Conservation (phyloP, 2,888 invertebrate species). For the Eilema depressum region DNA sequence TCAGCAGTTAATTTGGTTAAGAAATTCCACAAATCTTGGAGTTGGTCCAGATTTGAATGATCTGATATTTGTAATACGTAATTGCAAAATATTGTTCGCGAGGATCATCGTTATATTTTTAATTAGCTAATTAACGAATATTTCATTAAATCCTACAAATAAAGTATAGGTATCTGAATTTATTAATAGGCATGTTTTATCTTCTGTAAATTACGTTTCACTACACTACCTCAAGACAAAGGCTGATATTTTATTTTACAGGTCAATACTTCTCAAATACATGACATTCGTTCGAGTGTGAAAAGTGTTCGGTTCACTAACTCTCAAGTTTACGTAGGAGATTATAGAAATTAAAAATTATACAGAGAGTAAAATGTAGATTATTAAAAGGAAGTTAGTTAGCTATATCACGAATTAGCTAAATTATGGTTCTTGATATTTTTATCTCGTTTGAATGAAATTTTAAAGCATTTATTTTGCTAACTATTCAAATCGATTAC, state of each 20-base stretch:
- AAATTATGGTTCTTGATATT: too few species aligned
- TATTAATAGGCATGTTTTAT: neutral
- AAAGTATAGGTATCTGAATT: neutral
- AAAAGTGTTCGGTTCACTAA: conserved; percentile 34
- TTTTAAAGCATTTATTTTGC: too few species aligned
- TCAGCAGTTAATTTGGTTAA: conserved; percentile 41
- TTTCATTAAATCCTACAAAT: neutral
- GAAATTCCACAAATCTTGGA: conserved; percentile 30
- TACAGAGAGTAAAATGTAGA: neutral
- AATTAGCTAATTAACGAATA: too few species aligned
- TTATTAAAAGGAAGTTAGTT: neutral
- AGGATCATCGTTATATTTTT: too few species aligned
- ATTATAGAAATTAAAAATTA: conserved; percentile 30
- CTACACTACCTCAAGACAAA: conserved; percentile 22
- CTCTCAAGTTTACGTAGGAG: conserved; percentile 28
- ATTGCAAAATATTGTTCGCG: too few species aligned
- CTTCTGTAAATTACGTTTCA: conserved; percentile 1
- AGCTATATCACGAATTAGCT: too few species aligned
- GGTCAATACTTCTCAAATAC: conserved; percentile 29
- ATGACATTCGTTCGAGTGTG: conserved; percentile 32
- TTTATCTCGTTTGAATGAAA: too few species aligned
- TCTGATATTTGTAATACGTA: conserved; percentile 12
- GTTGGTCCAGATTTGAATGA: conserved; percentile 32
- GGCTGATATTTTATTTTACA: conserved; percentile 37
- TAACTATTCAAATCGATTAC: too few species aligned